Percentiles rank a stretch among this genome's conserved stretches.
Evolutionary conservation across 2,888 invertebrate species (phyloP).

Genomic region (Morpho deidamia): DNA sequence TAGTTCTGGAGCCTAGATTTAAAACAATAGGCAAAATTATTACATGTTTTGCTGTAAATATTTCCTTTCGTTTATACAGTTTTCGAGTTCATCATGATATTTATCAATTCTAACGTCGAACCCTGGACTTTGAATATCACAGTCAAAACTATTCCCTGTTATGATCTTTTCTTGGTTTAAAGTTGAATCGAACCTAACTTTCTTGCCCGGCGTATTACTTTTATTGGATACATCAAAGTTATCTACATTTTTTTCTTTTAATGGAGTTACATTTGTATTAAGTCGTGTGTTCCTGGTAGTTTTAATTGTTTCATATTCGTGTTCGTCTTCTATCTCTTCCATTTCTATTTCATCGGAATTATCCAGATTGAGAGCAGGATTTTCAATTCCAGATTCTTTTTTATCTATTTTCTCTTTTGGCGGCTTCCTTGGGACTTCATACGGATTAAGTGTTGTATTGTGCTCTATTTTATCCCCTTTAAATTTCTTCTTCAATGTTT

Average conservation of each 20-base stretch:
- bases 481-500: constrained; percentile 64
- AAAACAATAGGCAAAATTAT: constrained; percentile 10
- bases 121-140: constrained; percentile 62
- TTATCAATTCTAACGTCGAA: constrained; percentile 68
- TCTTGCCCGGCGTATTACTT: constrained; percentile 59
- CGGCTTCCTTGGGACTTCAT: constrained; percentile 64
- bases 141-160: constrained; percentile 70
- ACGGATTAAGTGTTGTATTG: constrained; percentile 57
- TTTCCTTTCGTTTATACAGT: constrained; percentile 72
- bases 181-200: constrained; percentile 70
- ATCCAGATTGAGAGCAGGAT: constrained; percentile 62
- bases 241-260: constrained; percentile 48
- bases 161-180: constrained; percentile 68
- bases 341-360: constrained; percentile 70
- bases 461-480: constrained; percentile 56
- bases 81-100: constrained; percentile 71
- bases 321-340: constrained; percentile 55
- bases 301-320: constrained; percentile 67
- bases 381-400: constrained; percentile 64
- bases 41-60: constrained; percentile 68
- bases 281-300: constrained; percentile 60
- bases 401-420: constrained; percentile 45
- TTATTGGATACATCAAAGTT: constrained; percentile 47
- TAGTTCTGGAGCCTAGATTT: too few relatives aligned
- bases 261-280: constrained; percentile 66